These are phyloP conservation scores for Drymonia ruficornis DNA, from an alignment of 2,888 invertebrate species.

Conservation along the genomic window DNA sequence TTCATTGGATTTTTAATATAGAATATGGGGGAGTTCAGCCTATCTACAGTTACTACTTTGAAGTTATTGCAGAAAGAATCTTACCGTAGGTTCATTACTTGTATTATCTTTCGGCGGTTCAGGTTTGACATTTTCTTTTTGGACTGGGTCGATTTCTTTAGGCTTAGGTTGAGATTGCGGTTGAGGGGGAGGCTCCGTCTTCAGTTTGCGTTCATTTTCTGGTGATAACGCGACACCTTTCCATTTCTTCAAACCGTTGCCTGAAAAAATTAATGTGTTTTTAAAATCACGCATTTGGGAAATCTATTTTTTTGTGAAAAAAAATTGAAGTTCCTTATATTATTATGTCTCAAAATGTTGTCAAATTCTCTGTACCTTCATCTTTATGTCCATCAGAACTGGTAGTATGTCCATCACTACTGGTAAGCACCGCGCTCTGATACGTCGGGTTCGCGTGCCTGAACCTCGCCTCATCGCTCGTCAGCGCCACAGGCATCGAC, in stretches of 20 bases:
- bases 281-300: no score
- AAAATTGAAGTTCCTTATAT: no score
- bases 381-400: slow-evolving; percentile 69
- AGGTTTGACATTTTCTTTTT: slow-evolving; percentile 76
- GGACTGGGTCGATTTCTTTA: slow-evolving; percentile 58
- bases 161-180: slow-evolving; percentile 27
- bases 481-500: slow-evolving; percentile 73
- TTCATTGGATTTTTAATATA: no score
- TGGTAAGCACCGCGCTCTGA: slow-evolving; percentile 89
- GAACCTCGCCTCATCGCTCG: slow-evolving; percentile 82
- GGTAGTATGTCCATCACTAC: slow-evolving; percentile 53
- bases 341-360: no score
- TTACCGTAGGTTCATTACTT: slow-evolving; percentile 75
- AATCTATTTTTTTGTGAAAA: no score
- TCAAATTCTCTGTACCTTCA: slow-evolving; percentile 55
- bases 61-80: neutral
- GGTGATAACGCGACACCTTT: slow-evolving; percentile 90
- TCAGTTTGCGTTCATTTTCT: slow-evolving; percentile 82
- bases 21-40: no score
- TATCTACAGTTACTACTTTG: neutral
- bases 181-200: slow-evolving; percentile 48
- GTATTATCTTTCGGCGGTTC: slow-evolving; percentile 53
- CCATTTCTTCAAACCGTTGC: slow-evolving; percentile 89
- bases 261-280: slow-evolving; percentile 45
- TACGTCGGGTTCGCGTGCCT: slow-evolving; percentile 90